phyloP scores from a whole-genome alignment of 2,888 invertebrate species.

The Drosophila leonis region DNA sequence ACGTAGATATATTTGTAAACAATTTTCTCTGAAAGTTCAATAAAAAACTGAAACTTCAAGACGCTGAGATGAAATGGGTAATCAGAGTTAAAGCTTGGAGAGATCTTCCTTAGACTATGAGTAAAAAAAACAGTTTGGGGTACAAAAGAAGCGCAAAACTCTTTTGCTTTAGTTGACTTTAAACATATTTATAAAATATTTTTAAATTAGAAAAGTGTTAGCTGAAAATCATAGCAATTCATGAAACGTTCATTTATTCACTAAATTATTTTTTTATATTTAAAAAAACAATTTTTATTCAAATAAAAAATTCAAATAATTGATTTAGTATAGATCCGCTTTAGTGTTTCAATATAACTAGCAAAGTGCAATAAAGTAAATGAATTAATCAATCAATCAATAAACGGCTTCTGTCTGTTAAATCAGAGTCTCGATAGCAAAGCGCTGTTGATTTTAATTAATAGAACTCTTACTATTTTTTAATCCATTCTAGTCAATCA shows the following conservation, averaged over 20 bases:
- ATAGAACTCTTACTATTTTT: conserved; percentile 3
- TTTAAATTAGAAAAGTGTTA: no score
- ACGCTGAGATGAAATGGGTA: no score
- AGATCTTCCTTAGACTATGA: not conserved
- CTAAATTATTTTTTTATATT: not conserved
- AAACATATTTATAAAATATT: no score
- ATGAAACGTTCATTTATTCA: not conserved
- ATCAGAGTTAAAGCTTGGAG: no score
- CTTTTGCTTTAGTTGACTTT: no score
- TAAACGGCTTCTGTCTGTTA: not conserved
- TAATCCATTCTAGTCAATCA: conserved; percentile 18
- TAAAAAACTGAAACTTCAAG: not conserved
- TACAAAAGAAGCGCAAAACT: no score
- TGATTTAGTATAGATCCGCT: not conserved
- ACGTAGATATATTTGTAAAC: not conserved
- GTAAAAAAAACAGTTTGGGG: not conserved
- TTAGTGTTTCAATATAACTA: not conserved
- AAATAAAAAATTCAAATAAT: not conserved
- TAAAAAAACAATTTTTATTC: not conserved
- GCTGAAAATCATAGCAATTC: no score
- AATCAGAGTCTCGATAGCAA: not conserved
- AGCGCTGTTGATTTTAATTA: conserved; percentile 6
- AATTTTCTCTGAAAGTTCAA: not conserved
- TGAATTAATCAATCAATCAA: conserved; percentile 7
- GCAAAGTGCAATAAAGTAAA: not conserved